These are phyloP conservation scores for Nomada fabriciana DNA, from an alignment of 2,888 invertebrate species.

Conservation along the genomic window DNA sequence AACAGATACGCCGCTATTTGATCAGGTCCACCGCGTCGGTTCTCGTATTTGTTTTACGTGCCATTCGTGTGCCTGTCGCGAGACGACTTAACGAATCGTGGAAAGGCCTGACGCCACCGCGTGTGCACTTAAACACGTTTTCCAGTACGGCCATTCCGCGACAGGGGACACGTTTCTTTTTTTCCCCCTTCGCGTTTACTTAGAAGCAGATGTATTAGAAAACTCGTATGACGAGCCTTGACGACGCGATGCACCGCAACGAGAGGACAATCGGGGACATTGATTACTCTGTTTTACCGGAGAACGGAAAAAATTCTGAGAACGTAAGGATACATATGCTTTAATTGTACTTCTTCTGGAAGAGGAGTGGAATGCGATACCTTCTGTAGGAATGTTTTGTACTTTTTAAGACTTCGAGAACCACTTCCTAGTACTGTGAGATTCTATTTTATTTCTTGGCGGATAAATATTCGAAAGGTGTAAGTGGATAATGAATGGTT, in stretches of 20 bases:
- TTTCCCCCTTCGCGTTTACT: conserved; percentile 65
- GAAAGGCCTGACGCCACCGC: conserved; percentile 65
- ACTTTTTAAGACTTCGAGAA: not conserved
- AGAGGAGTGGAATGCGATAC: not conserved
- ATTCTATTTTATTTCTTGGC: too few species aligned
- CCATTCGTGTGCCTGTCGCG: conserved; percentile 68
- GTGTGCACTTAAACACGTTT: conserved; percentile 57
- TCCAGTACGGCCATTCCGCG: conserved; percentile 27
- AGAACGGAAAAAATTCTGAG: conserved; percentile 11
- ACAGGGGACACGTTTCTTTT: conserved; percentile 36
- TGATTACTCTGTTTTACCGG: conserved; percentile 10
- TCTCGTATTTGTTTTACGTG: conserved; percentile 77
- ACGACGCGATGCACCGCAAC: conserved; percentile 37
- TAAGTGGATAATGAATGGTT: too few species aligned
- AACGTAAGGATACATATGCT: not conserved
- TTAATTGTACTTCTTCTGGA: conserved; percentile 1
- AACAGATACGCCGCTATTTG: conserved; percentile 82
- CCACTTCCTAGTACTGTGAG: not conserved
- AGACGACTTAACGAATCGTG: conserved; percentile 69
- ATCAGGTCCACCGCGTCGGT: conserved; percentile 74
- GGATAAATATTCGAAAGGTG: too few species aligned
- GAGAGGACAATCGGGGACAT: conserved; percentile 24
- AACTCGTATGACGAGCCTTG: conserved; percentile 69
- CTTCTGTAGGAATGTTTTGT: not conserved
- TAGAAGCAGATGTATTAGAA: conserved; percentile 77